Percentiles rank a stretch among this genome's conserved stretches.
Conservation (phyloP, 2,888 invertebrate genomes). For the Drosophila mimica region DNA sequence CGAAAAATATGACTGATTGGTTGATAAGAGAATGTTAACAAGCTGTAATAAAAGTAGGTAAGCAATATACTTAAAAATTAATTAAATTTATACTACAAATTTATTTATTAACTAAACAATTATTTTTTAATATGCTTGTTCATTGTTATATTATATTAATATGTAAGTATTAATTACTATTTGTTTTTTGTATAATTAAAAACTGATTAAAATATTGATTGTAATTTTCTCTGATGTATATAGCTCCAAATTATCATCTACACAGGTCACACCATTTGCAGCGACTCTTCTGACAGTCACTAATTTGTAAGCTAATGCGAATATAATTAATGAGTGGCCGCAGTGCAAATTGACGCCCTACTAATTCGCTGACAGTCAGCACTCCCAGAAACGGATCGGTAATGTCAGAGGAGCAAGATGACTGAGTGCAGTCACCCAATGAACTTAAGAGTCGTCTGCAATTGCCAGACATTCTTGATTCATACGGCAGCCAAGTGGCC, state of each 20-base stretch:
- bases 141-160: background rate
- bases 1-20: background rate
- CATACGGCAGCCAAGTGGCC: conserved; percentile 65
- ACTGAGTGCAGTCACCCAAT: conserved; percentile 36
- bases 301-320: conserved; percentile 55
- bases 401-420: conserved; percentile 56
- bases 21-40: conserved; percentile 1
- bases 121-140: background rate
- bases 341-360: conserved; percentile 63
- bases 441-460: conserved; percentile 54
- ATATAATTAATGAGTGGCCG: conserved; percentile 62
- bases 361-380: conserved; percentile 49
- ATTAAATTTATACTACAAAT: background rate
- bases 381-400: conserved; percentile 47
- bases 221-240: too few species aligned
- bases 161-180: background rate
- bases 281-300: conserved; percentile 6
- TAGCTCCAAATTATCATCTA: conserved; percentile 1
- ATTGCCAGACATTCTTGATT: conserved; percentile 67
- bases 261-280: conserved; percentile 20
- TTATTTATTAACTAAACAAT: background rate
- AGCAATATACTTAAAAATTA: background rate
- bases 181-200: background rate
- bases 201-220: too few species aligned
- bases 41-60: background rate